These are phyloP conservation scores for Cynodonichthys magdalenae DNA, from an alignment of 2,797 vertebrate genomes.

Conservation along the genomic window DNA sequence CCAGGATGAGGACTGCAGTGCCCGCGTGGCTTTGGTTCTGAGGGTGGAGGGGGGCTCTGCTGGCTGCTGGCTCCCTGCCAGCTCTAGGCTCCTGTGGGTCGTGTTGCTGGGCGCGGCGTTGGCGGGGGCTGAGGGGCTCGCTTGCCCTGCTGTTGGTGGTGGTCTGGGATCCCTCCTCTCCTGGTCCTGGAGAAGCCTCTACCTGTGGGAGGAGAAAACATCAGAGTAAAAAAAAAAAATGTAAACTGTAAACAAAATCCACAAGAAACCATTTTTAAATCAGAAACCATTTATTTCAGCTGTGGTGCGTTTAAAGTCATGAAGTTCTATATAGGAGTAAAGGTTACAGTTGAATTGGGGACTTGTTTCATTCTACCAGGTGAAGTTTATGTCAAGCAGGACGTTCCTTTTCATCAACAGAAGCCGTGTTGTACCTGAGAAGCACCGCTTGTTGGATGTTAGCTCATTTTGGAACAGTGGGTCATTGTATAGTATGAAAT, in stretches of 20 bases:
- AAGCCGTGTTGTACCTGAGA: too few species aligned
- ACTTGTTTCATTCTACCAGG: too few species aligned
- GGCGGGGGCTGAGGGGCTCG: slow-evolving; percentile 86
- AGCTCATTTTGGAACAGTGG: too few species aligned
- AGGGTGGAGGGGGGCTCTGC: slow-evolving; percentile 74
- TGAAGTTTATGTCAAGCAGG: too few species aligned
- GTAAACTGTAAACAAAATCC: neutral
- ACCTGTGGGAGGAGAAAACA: slow-evolving; percentile 30
- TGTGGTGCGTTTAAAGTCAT: too few species aligned
- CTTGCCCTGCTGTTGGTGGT: slow-evolving; percentile 44
- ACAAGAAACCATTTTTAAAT: neutral
- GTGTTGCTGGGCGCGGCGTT: slow-evolving; percentile 89
- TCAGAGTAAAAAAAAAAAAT: neutral
- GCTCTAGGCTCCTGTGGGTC: slow-evolving; percentile 75
- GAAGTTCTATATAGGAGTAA: too few species aligned
- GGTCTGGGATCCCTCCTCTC: slow-evolving; percentile 49
- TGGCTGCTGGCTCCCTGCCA: slow-evolving; percentile 30
- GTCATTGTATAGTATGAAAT: too few species aligned
- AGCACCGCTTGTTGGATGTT: too few species aligned
- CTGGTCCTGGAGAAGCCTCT: slow-evolving; percentile 33
- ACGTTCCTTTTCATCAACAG: too few species aligned
- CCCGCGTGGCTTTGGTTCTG: slow-evolving; percentile 83
- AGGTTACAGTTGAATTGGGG: too few species aligned
- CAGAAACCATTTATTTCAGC: neutral
- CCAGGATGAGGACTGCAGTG: slow-evolving; percentile 87